A percentile compares a stretch with the other conserved stretches of the same genome.
Evolutionary conservation across 2,797 vertebrate species (phyloP).

Genomic region (Pteropus rufus): DNA sequence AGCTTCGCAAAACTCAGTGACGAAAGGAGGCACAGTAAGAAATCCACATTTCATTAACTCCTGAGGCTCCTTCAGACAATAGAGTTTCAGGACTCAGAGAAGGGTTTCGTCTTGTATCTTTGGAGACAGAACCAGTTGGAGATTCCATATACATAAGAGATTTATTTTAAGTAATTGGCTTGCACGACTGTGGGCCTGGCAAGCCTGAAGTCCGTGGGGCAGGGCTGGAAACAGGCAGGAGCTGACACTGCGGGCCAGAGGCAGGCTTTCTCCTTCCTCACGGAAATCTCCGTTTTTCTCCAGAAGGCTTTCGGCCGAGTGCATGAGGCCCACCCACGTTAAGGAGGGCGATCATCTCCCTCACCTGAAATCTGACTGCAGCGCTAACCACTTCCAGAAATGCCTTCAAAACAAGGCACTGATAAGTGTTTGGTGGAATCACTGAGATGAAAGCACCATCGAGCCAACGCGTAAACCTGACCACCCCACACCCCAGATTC

Average conservation of each 20-base stretch:
- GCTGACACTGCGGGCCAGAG: neutral
- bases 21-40: neutral
- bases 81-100: neutral
- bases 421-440: neutral
- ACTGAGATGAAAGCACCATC: fast-evolving
- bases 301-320: neutral
- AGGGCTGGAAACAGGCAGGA: neutral
- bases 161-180: neutral
- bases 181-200: neutral
- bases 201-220: neutral
- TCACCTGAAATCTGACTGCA: neutral
- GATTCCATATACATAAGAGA: neutral
- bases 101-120: fast-evolving
- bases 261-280: neutral
- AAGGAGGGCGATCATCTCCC: neutral
- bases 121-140: neutral
- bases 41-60: neutral
- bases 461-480: neutral
- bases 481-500: neutral
- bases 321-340: too few relatives aligned
- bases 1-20: fast-evolving
- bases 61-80: neutral
- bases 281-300: neutral
- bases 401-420: neutral
- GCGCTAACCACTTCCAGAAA: too few relatives aligned